phyloP scores from a whole-genome alignment of 1,140 invertebrate genomes.

The Zophobas atratus region DNA sequence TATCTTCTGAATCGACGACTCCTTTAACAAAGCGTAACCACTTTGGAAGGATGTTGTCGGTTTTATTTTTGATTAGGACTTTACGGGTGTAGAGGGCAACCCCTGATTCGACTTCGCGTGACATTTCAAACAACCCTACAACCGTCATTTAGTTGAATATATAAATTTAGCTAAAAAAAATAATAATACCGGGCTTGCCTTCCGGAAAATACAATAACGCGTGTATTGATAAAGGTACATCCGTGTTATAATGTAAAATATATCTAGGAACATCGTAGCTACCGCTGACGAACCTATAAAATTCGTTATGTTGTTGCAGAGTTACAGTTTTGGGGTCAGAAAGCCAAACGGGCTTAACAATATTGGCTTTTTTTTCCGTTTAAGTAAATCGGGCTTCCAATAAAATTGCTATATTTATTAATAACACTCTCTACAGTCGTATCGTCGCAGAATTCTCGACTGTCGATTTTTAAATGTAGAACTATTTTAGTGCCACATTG shows the following conservation, averaged over 20 bases:
- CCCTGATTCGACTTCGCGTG: constrained; percentile 84
- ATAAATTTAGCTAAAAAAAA: too few relatives aligned
- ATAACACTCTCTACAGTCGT: constrained; percentile 88
- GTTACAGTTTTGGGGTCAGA: constrained; percentile 92
- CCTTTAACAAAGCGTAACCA: constrained; percentile 97
- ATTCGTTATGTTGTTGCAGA: constrained; percentile 90
- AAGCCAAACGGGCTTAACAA: constrained; percentile 90
- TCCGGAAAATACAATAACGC: constrained; percentile 95
- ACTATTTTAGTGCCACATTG: constrained; percentile 95
- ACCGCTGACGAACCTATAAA: constrained; percentile 91
- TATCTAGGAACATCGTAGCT: constrained; percentile 89
- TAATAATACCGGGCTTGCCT: constrained; percentile 78
- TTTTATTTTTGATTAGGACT: constrained; percentile 91
- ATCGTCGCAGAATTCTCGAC: constrained; percentile 91
- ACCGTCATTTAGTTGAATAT: not conserved
- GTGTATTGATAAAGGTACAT: constrained; percentile 92
- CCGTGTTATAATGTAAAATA: constrained; percentile 88
- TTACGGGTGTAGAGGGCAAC: constrained; percentile 93
- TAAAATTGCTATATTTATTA: constrained; percentile 98
- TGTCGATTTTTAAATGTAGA: constrained; percentile 89
- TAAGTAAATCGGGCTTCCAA: constrained; percentile 92
- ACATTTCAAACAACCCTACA: constrained; percentile 88
- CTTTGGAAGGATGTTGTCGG: constrained; percentile 93
- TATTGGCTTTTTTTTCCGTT: constrained; percentile 85
- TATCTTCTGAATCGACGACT: constrained; percentile 98